Evolutionary conservation across 2,113 vertebrate genomes (phyloP), one percentile per base, ranked within the genome.

Genomic region (Xenotilapia flavipinnis): DNA sequence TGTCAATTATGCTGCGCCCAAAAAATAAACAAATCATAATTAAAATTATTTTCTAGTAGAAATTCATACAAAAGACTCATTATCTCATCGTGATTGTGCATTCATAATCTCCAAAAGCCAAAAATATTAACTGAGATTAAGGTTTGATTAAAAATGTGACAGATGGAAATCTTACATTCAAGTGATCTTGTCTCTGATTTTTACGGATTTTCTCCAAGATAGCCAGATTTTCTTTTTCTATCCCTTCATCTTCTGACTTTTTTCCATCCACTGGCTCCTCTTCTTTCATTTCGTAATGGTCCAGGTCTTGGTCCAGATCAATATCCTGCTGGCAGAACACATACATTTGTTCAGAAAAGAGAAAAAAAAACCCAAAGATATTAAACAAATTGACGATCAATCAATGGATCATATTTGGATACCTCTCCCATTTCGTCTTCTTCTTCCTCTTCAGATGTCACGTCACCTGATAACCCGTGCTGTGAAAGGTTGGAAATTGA

Each of bases 211-310:
- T 99, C 95, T 99, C 98, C 94, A 99, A 96, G 94, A 99, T 97
- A 85, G 97, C 98, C 94, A 99, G 96, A 88, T 99, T 99, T 94
- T 99, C 98, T 93, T 99, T 99, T 90, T 99, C 98, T 81, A 99
- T 99, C 79, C 98, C 98, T 85, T 99, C 98, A 90, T 99, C 98
- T 93, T 99, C 98, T 2, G 97, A 98, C 90, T 99, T 99, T 90
- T 98, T 99, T 14, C 98, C 98, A 51, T 97, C 98, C 62, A 94
- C 96, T 4, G 98, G 98, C 84, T 98, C 98, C 91, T 99, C 98
- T 93, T 99, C 98, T 97, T 99, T 99, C 98, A 99, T 99, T 87
- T 99, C 98, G 38, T 99, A 99, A 95, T 99, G 95, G 92, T 95
- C 94, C 85, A 95, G 87, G 87, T 95, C 95, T 93, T 95, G 94